These are phyloP conservation scores for Threskiornis aethiopicus DNA, from an alignment of 2,797 vertebrate species.

Conservation along the genomic window DNA sequence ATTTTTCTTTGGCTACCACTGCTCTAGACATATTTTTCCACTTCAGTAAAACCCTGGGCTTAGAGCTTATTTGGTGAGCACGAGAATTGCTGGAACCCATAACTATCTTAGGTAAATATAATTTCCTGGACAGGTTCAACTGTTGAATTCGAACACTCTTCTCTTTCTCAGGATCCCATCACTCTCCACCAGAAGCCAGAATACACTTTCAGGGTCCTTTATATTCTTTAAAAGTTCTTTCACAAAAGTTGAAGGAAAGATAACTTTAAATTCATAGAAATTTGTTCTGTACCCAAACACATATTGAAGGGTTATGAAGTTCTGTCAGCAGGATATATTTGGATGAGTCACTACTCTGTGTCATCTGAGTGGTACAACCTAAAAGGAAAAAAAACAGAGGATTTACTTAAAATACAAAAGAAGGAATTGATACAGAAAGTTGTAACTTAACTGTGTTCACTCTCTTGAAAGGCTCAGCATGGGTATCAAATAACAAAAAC, in stretches of 20 bases:
- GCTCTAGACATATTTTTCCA: background rate
- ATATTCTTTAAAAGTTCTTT: background rate
- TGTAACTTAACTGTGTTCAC: background rate
- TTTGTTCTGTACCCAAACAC: background rate
- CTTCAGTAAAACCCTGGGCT: background rate
- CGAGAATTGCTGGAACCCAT: background rate
- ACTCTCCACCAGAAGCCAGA: background rate
- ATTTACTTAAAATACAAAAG: background rate
- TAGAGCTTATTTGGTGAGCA: background rate
- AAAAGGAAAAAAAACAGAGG: background rate
- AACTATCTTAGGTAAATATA: background rate
- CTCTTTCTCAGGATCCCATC: background rate
- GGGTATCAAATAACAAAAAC: background rate
- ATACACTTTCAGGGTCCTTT: background rate
- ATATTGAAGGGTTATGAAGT: background rate
- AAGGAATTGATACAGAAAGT: background rate
- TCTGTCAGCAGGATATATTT: background rate
- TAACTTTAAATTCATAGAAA: background rate
- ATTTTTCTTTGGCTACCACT: background rate
- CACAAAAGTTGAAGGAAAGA: background rate
- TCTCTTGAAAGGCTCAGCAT: background rate
- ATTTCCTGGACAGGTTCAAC: background rate
- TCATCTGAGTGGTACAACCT: background rate
- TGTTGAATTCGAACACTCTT: background rate
- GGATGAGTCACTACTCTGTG: background rate